These are phyloP conservation scores for Drosophila atroscutellata DNA, from an alignment of 2,888 invertebrate genomes.

Conservation along the genomic window DNA sequence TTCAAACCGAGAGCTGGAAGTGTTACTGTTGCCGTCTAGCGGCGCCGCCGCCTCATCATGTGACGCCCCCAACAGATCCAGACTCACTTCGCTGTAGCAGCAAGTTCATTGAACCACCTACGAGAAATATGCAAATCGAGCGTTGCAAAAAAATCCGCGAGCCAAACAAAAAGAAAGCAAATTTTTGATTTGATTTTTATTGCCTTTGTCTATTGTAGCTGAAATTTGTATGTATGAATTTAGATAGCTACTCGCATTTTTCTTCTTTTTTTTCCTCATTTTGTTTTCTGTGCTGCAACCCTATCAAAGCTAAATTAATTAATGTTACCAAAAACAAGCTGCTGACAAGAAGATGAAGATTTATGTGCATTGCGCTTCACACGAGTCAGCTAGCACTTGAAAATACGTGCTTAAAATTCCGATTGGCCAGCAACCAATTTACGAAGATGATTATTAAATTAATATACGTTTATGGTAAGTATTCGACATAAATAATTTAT, in stretches of 20 bases:
- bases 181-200: slow-evolving; percentile 68
- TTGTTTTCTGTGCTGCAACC: slow-evolving; percentile 39
- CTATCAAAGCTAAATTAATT: slow-evolving; percentile 63
- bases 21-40: slow-evolving; percentile 39
- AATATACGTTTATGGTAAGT: slow-evolving; percentile 33
- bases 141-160: slow-evolving; percentile 63
- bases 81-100: slow-evolving; percentile 37
- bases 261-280: slow-evolving; percentile 5
- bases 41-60: slow-evolving; percentile 55
- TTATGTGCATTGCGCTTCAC: slow-evolving; percentile 53
- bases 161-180: slow-evolving; percentile 64
- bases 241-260: slow-evolving; percentile 30
- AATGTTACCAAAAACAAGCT: slow-evolving; percentile 55
- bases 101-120: slow-evolving; percentile 81
- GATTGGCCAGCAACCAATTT: slow-evolving; percentile 24
- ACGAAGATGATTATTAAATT: slow-evolving; percentile 54
- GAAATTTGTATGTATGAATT: slow-evolving; percentile 52
- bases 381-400: slow-evolving; percentile 25
- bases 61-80: slow-evolving; percentile 62
- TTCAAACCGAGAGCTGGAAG: slow-evolving; percentile 55
- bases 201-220: slow-evolving; percentile 57
- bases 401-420: slow-evolving; percentile 29
- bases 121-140: slow-evolving; percentile 77
- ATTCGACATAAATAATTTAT: slow-evolving; percentile 69
- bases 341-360: slow-evolving; percentile 62